These are phyloP conservation scores for Campylomormyrus numenius DNA, from an alignment of 2,113 vertebrate species.

Conservation along the genomic window DNA sequence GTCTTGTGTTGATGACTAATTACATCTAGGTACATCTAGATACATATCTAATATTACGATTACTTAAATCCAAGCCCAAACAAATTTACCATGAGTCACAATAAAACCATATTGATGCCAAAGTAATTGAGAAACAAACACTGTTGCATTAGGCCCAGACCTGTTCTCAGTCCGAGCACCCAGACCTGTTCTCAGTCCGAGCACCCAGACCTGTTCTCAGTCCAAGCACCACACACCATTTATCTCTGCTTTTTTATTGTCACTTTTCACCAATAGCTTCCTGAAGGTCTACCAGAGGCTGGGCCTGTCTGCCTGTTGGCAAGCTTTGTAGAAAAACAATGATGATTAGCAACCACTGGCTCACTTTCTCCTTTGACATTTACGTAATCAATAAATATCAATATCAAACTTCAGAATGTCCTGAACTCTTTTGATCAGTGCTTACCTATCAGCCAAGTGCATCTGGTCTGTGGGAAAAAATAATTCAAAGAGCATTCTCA, in stretches of 20 bases:
- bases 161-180: neutral
- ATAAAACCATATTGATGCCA: neutral
- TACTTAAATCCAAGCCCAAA: neutral
- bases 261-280: neutral
- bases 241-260: neutral
- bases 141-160: neutral
- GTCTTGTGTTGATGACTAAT: neutral
- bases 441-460: neutral
- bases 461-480: neutral
- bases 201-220: neutral
- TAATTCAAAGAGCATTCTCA: neutral
- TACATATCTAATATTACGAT: neutral
- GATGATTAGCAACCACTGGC: neutral
- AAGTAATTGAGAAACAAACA: neutral
- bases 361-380: neutral
- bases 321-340: neutral
- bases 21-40: neutral
- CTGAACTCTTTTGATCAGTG: neutral
- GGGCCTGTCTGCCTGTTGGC: neutral
- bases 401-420: neutral
- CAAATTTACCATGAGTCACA: neutral
- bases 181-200: no score
- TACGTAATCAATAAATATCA: neutral
- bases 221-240: neutral
- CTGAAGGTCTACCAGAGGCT: neutral